phyloP scores from a whole-genome alignment of 2,113 vertebrate genomes.

The Chamaetylas fuelleborni region DNA sequence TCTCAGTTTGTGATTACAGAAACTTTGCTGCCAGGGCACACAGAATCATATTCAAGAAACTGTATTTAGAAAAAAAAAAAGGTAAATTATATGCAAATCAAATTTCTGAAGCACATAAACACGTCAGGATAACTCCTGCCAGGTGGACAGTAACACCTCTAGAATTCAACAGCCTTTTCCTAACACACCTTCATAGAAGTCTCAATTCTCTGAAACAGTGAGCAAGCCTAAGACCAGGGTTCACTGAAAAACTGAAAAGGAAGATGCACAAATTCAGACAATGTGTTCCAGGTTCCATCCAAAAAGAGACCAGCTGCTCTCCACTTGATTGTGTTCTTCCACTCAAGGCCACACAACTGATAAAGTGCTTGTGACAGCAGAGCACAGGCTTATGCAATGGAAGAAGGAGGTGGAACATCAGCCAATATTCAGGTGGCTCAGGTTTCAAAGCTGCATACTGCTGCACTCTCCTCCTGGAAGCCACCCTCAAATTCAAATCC shows the following conservation, averaged over 20 bases:
- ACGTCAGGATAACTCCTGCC: neutral
- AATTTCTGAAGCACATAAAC: neutral
- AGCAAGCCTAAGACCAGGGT: neutral
- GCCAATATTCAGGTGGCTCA: neutral
- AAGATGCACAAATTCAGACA: neutral
- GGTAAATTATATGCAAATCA: neutral
- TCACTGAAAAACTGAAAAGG: neutral
- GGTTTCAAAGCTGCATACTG: neutral
- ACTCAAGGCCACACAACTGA: neutral
- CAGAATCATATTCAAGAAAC: neutral
- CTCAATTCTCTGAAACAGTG: neutral
- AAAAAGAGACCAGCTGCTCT: neutral
- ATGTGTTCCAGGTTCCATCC: neutral
- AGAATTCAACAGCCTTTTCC: neutral
- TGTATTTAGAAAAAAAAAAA: neutral
- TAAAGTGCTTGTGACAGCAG: neutral
- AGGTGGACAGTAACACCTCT: neutral
- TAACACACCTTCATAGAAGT: neutral
- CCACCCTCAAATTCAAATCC: neutral
- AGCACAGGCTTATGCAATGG: neutral
- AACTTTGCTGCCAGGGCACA: neutral
- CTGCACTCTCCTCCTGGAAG: neutral
- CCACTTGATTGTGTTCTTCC: neutral
- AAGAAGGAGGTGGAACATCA: neutral
- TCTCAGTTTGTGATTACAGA: neutral